These are phyloP conservation scores for Ciconia stormi DNA, from an alignment of 2,113 vertebrate species.

Conservation along the genomic window DNA sequence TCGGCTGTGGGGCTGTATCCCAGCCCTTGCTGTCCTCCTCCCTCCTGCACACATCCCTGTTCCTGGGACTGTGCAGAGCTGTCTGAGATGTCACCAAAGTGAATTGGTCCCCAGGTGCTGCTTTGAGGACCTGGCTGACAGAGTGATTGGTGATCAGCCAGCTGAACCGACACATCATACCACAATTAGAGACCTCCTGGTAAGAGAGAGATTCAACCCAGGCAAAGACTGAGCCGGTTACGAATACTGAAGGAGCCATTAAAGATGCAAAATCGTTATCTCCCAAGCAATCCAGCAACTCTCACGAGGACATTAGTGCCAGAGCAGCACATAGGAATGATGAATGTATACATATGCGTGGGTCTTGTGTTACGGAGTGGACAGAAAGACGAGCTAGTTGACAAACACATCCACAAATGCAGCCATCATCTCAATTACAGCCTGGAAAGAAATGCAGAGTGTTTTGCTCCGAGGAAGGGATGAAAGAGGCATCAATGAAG, in stretches of 20 bases:
- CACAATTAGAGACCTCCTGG: not conserved
- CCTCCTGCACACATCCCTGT: not conserved
- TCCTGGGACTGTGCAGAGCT: not conserved
- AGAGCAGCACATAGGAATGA: not conserved
- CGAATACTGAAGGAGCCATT: not conserved
- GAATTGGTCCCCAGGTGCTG: not conserved
- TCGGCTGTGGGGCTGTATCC: not conserved
- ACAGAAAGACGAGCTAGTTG: not conserved
- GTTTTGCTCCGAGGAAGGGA: not conserved
- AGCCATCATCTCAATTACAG: not conserved
- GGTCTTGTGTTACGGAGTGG: not conserved
- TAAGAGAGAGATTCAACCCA: not conserved
- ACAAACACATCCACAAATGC: not conserved
- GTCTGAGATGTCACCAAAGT: not conserved
- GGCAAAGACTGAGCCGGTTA: not conserved
- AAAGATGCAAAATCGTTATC: not conserved
- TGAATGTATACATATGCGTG: not conserved
- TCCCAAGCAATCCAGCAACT: not conserved
- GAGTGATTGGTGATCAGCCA: not conserved
- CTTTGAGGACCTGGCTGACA: conserved; percentile 18
- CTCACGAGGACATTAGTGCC: not conserved
- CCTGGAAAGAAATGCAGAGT: not conserved
- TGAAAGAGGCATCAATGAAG: not conserved
- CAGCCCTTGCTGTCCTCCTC: accelerated
- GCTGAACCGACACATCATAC: not conserved